Base-by-base conservation (phyloP, 2,888 invertebrate species). In the Spilosoma lubricipeda region DNA sequence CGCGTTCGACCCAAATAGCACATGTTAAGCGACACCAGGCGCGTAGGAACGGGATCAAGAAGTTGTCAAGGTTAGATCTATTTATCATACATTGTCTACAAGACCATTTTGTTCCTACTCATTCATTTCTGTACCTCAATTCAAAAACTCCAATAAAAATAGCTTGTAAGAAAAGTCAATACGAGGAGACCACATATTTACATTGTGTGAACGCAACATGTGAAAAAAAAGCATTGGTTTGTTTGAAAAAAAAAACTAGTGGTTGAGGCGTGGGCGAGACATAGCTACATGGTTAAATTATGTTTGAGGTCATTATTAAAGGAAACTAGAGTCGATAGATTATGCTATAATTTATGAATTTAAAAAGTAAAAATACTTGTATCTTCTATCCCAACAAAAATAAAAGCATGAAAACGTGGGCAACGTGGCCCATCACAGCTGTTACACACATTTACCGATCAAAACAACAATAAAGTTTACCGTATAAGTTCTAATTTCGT, bases 51-150 rank as follows among this genome's bases (percentile, higher is more conserved):
- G 92, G 89, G 92, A 94, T 93, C 93, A 93, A 94, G 93, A 93
- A 90, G 93, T 91, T 90, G 91, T 87, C 94, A 95, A 95, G 95
- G 95, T 89, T 93, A 89, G 91, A 95, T 94, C 93, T 90, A 95
- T 95, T 95, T 93, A 88, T 90, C 90, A 93, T 90, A 88, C 92
- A 91, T 93, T 92, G 93, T 90, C 89, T 88, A 86, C 89, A 88
- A 89, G 88, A 86, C 87, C 82, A 81, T 70, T 72, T 74, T 79
- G 76, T 80, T 80, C 75, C 81, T 78, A 72, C 75, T 82, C 84
- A 86, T 83, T 85, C 83, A 83, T 82, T 82, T 78, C 76, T 74
- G 80, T 80, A 80, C 82, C 79, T 85, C 81, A 76, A 75, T 74
- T 68, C 74, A 52, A 52, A 52, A 52, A n/a, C 81, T 81, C 83